Conservation (phyloP, 1,140 invertebrate species). For the Drosophila santomea region DNA sequence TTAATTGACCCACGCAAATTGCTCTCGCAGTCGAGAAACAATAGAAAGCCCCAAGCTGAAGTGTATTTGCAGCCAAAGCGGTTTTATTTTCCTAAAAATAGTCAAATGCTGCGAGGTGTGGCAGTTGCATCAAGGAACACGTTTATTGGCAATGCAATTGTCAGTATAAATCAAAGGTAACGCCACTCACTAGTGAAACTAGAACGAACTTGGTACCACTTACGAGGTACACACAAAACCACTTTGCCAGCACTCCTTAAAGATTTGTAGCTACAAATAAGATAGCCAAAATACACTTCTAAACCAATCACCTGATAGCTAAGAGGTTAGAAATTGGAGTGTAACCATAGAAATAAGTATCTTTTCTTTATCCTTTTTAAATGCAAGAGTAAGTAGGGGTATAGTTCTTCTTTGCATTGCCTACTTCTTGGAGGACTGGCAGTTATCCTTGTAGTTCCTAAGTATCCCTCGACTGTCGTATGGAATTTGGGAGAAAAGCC, state of each 20-base stretch:
- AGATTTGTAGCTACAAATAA: neutral
- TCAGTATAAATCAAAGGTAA: slow-evolving; percentile 51
- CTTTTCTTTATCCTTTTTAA: too few species aligned
- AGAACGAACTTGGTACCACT: slow-evolving; percentile 26
- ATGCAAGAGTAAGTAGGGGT: too few species aligned
- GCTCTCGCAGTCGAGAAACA: neutral
- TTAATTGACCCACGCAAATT: slow-evolving; percentile 47
- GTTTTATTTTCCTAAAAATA: neutral
- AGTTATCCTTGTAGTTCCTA: neutral
- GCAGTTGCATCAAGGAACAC: slow-evolving; percentile 8
- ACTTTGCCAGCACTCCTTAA: slow-evolving; percentile 22
- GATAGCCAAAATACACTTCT: too few species aligned
- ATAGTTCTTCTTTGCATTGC: too few species aligned
- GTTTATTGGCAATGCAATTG: slow-evolving; percentile 42
- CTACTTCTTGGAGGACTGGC: too few species aligned
- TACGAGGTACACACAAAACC: slow-evolving; percentile 39
- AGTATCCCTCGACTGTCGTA: neutral
- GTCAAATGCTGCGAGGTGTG: neutral
- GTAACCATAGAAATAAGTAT: too few species aligned
- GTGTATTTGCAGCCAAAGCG: slow-evolving; percentile 1
- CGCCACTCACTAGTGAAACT: slow-evolving; percentile 26
- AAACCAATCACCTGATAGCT: neutral
- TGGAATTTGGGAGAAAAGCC: slow-evolving; percentile 8
- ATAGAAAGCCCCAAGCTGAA: neutral
- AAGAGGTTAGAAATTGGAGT: neutral